phyloP scores from a whole-genome alignment of 2,113 vertebrate genomes.

The Thunnus thynnus region DNA sequence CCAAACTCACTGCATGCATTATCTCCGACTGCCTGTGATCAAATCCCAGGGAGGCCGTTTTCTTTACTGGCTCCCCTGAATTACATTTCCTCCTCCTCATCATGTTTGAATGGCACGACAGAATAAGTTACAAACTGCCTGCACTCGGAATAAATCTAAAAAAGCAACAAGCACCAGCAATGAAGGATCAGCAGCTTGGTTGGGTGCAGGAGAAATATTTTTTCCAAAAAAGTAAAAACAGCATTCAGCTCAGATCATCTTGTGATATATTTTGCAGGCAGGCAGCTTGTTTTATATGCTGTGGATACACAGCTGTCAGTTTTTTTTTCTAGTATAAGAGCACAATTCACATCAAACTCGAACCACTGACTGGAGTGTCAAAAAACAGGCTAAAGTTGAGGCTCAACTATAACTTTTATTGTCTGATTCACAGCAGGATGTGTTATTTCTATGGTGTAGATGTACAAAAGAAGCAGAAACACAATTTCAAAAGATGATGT shows the following conservation, averaged over 20 bases:
- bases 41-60: slow-evolving; percentile 61
- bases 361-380: slow-evolving; percentile 4
- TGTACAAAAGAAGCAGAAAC: background rate
- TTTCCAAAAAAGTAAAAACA: slow-evolving; percentile 9
- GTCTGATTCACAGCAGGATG: slow-evolving; percentile 1
- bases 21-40: slow-evolving; percentile 54
- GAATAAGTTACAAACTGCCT: slow-evolving; percentile 50
- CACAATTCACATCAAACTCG: slow-evolving; percentile 13
- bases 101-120: slow-evolving; percentile 48
- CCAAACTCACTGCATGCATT: slow-evolving; percentile 48
- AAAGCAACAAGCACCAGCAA: slow-evolving; percentile 56
- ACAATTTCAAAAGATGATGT: background rate
- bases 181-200: slow-evolving; percentile 35
- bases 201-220: slow-evolving; percentile 6
- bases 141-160: slow-evolving; percentile 54
- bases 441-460: background rate
- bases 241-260: slow-evolving; percentile 9
- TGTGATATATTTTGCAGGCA: slow-evolving; percentile 19
- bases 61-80: slow-evolving; percentile 55
- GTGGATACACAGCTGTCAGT: slow-evolving; percentile 2
- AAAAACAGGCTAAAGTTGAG: slow-evolving; percentile 5
- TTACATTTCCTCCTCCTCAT: slow-evolving; percentile 62
- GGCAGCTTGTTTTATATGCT: slow-evolving; percentile 25
- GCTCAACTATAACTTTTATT: slow-evolving; percentile 12
- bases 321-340: slow-evolving; percentile 21